Conservation (phyloP, 2,888 invertebrate genomes). For the Melieria omissa region DNA sequence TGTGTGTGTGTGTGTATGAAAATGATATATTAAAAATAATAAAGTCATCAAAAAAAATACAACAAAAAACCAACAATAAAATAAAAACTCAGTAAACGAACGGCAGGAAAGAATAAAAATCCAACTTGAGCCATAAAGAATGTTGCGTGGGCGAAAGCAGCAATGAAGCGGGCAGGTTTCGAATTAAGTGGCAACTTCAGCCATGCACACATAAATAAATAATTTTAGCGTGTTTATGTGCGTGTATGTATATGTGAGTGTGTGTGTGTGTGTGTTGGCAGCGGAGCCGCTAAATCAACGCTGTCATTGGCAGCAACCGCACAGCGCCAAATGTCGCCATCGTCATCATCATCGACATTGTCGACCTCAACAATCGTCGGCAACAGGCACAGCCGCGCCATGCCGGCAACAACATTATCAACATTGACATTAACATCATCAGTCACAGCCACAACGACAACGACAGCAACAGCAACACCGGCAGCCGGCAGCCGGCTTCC, state of each 20-base stretch:
- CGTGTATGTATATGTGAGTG: not conserved
- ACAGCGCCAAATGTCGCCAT: too few relatives aligned
- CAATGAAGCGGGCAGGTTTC: not conserved
- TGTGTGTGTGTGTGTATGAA: not conserved
- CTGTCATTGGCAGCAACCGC: too few relatives aligned
- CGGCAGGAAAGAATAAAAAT: not conserved
- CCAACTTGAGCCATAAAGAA: not conserved
- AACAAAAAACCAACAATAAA: not conserved
- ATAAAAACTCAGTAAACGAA: not conserved
- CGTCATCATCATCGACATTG: too few relatives aligned
- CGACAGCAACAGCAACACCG: not conserved
- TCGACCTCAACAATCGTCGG: too few relatives aligned
- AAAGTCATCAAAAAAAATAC: conserved; percentile 13
- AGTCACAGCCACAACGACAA: too few relatives aligned
- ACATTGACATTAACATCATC: not conserved
- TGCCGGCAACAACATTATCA: not conserved
- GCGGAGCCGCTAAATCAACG: not conserved
- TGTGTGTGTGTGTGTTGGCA: not conserved
- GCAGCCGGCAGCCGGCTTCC: too few relatives aligned
- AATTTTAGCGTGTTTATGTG: not conserved
- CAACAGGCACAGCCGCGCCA: too few relatives aligned
- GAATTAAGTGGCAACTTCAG: conserved; percentile 28
- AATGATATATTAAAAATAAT: conserved; percentile 17
- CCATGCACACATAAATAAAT: conserved; percentile 18
- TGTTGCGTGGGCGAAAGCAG: not conserved